These are phyloP conservation scores for Nanorana parkeri DNA, from an alignment of 2,113 vertebrate genomes.

Conservation along the genomic window DNA sequence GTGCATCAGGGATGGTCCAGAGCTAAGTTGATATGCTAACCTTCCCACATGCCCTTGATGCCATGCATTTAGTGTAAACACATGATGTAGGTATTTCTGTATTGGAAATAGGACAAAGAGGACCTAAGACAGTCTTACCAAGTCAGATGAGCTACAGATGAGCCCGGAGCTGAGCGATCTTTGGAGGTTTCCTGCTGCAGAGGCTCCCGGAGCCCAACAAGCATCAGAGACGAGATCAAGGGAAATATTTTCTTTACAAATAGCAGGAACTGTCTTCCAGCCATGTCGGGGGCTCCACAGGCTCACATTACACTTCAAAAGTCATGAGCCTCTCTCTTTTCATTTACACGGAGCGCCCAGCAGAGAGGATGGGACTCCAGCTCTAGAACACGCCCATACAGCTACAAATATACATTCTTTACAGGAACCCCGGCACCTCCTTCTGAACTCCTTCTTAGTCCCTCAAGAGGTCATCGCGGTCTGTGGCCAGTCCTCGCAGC, in stretches of 20 bases:
- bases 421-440: neutral
- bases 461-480: too few species aligned
- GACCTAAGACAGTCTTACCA: conserved; percentile 26
- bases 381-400: neutral
- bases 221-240: conserved; percentile 14
- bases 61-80: too few species aligned
- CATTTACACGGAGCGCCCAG: neutral
- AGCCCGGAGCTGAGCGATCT: neutral
- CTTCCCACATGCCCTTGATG: too few species aligned
- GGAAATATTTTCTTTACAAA: conserved; percentile 46
- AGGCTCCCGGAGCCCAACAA: neutral
- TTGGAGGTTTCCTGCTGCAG: conserved; percentile 22
- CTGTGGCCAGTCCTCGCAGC: too few species aligned
- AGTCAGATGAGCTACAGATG: conserved; percentile 19
- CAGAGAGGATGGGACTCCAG: neutral
- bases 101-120: too few species aligned
- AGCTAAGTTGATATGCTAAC: too few species aligned
- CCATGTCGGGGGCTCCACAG: conserved; percentile 34
- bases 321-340: neutral
- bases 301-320: conserved; percentile 44
- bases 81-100: too few species aligned
- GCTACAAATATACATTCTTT: neutral
- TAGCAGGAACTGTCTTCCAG: conserved; percentile 32
- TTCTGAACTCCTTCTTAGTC: too few species aligned
- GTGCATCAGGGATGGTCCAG: too few species aligned